A percentile compares a stretch with the other conserved stretches of the same genome.
Evolutionary conservation across 2,113 vertebrate species (phyloP).

Genomic region (Percopsis transmontana): DNA sequence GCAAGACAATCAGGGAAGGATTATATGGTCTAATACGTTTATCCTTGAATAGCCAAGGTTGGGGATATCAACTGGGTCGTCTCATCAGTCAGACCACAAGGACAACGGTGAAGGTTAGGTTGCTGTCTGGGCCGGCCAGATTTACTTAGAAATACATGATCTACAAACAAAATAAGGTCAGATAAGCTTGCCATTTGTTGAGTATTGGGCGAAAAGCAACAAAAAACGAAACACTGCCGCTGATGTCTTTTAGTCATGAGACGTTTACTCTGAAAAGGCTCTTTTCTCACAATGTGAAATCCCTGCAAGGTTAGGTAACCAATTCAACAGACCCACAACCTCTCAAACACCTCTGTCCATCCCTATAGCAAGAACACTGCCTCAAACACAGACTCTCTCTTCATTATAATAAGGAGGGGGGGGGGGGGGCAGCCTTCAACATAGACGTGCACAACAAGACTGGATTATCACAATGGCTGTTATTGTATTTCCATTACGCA

Average conservation of each 20-base stretch:
- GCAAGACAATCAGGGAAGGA: not conserved
- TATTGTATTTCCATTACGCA: constrained; percentile 41
- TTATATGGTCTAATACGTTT: not conserved
- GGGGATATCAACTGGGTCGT: constrained; percentile 32
- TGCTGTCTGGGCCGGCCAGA: constrained; percentile 34
- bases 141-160: constrained; percentile 3
- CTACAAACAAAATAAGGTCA: not conserved
- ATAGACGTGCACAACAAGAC: constrained; percentile 31
- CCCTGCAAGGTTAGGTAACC: too few relatives aligned
- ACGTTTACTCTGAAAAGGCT: not conserved
- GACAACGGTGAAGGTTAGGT: constrained; percentile 36
- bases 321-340: not conserved
- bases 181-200: too few relatives aligned
- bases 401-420: constrained; percentile 27
- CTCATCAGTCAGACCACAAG: constrained; percentile 28
- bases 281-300: not conserved
- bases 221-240: too few relatives aligned
- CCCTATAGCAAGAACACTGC: not conserved
- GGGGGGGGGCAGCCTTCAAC: constrained; percentile 46
- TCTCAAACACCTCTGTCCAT: not conserved
- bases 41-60: constrained; percentile 41
- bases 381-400: constrained; percentile 3
- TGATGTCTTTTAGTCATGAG: not conserved
- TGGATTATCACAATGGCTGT: constrained; percentile 38
- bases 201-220: too few relatives aligned